Evolutionary conservation across 2,797 vertebrate genomes (phyloP).

Genomic region (Malacoctenus gilli): DNA sequence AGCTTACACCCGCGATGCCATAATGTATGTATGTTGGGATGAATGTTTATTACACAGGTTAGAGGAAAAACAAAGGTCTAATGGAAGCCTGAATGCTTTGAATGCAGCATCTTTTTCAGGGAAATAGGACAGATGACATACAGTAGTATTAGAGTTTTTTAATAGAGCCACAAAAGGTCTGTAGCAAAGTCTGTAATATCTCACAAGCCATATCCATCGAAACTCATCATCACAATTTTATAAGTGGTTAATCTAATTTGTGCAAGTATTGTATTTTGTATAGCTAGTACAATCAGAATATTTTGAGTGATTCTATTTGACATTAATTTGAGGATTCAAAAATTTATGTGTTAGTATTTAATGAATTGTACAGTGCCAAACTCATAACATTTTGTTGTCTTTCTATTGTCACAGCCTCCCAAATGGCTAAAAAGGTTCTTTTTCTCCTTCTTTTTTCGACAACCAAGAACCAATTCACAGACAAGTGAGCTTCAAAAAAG

Average conservation of each 20-base stretch:
- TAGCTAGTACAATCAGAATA: conserved; percentile 82
- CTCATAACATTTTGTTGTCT: conserved; percentile 79
- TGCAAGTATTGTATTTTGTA: conserved; percentile 84
- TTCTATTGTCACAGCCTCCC: conserved; percentile 72
- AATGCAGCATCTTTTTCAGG: conserved; percentile 80
- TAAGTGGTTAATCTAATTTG: conserved; percentile 82
- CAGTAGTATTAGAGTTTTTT: conserved; percentile 77
- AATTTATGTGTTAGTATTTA: conserved; percentile 79
- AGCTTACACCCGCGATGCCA: conserved; percentile 63
- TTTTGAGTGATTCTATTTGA: conserved; percentile 76
- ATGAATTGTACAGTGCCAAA: conserved; percentile 81
- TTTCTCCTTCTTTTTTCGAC: conserved; percentile 67
- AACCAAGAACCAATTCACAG: conserved; percentile 48
- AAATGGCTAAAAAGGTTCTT: conserved; percentile 58
- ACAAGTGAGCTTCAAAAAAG: conserved; percentile 23
- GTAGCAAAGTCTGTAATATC: conserved; percentile 87
- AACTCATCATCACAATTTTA: conserved; percentile 76
- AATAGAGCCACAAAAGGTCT: conserved; percentile 82
- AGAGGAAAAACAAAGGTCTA: conserved; percentile 59
- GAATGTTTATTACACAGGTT: conserved; percentile 73
- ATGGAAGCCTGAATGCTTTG: conserved; percentile 73
- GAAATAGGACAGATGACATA: conserved; percentile 81
- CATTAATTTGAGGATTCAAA: conserved; percentile 78
- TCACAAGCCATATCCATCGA: conserved; percentile 84
- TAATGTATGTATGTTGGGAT: conserved; percentile 72